Evolutionary conservation across 2,888 invertebrate genomes (phyloP).

Genomic region (Antheraea assamensis): DNA sequence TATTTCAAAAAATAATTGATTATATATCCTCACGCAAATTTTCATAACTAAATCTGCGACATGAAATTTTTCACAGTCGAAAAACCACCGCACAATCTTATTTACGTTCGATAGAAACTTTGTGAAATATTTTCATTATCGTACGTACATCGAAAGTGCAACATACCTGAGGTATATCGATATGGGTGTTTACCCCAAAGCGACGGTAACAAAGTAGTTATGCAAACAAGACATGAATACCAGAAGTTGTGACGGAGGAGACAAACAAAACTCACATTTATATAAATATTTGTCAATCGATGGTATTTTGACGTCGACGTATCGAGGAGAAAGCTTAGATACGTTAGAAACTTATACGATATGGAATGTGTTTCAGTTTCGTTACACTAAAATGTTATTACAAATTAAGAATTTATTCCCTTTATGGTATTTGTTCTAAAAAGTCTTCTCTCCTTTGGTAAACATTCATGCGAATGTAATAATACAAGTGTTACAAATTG

Average conservation of each 20-base stretch:
- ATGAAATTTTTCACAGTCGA: background rate
- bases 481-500: too few species aligned
- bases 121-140: background rate
- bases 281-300: conserved; percentile 45
- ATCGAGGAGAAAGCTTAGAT: conserved; percentile 30
- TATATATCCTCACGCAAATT: background rate
- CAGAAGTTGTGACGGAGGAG: conserved; percentile 66
- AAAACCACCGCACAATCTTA: background rate
- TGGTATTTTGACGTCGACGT: conserved; percentile 35
- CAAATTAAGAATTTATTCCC: background rate
- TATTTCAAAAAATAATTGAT: background rate
- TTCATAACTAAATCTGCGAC: background rate
- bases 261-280: conserved; percentile 72
- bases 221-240: conserved; percentile 77
- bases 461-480: background rate
- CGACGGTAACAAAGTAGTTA: conserved; percentile 64
- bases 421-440: background rate
- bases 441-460: background rate
- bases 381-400: too few species aligned
- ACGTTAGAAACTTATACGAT: conserved; percentile 6
- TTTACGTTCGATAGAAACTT: background rate
- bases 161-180: conserved; percentile 56
- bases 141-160: conserved; percentile 20
- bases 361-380: background rate
- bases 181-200: conserved; percentile 61